These are phyloP conservation scores for Sceloporus undulatus DNA, from an alignment of 2,113 vertebrate genomes.

Conservation along the genomic window DNA sequence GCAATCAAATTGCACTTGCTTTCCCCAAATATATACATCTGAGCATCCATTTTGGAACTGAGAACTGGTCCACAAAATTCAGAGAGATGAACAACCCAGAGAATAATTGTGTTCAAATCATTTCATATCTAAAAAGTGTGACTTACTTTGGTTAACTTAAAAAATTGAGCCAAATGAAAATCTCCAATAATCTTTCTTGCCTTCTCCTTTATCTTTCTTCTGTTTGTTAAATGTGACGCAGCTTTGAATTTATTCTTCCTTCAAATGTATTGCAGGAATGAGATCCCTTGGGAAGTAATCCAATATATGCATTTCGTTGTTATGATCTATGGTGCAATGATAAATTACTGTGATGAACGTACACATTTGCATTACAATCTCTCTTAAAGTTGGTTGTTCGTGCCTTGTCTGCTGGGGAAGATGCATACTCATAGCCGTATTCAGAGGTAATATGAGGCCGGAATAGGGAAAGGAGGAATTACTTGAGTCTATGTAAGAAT, in stretches of 20 bases:
- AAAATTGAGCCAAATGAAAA: background rate
- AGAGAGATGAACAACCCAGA: background rate
- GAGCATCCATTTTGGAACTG: background rate
- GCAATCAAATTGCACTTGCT: background rate
- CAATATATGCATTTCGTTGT: background rate
- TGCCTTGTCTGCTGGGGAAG: background rate
- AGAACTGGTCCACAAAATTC: background rate
- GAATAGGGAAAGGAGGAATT: background rate
- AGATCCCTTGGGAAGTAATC: background rate
- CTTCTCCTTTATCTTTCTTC: background rate
- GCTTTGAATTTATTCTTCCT: background rate
- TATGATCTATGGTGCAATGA: background rate
- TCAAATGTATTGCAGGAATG: background rate
- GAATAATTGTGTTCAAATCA: background rate
- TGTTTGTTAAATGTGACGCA: background rate
- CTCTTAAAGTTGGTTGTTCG: background rate
- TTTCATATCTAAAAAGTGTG: background rate
- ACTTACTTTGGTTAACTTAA: background rate
- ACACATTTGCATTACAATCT: background rate
- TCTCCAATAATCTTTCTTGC: background rate
- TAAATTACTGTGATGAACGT: background rate
- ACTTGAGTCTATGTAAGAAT: background rate
- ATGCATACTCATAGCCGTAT: background rate
- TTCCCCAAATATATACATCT: background rate
- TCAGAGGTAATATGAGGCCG: background rate